Percentiles rank a stretch among this genome's conserved stretches.
Evolutionary conservation across 2,797 vertebrate species (phyloP).

Genomic region (Macroramphosus scolopax): DNA sequence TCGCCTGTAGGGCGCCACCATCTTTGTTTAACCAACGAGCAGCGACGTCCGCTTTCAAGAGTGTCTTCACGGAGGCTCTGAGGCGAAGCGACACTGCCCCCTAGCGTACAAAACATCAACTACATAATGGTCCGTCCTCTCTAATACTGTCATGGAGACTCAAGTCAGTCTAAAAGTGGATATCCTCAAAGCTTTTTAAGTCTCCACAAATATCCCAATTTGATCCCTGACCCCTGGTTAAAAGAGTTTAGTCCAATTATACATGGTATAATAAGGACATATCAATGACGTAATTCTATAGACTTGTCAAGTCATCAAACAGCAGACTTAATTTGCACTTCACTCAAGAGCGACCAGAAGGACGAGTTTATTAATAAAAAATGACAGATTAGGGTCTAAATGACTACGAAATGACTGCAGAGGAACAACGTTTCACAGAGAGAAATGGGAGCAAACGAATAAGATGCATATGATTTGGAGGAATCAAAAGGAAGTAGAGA

Average conservation of each 20-base stretch:
- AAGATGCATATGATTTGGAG: conserved; percentile 1
- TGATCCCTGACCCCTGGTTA: not conserved
- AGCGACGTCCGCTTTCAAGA: conserved; percentile 44
- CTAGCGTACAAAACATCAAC: conserved; percentile 31
- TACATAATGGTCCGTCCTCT: not conserved
- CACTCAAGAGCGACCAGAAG: too few species aligned
- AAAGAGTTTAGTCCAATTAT: too few species aligned
- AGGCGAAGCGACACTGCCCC: conserved; percentile 34
- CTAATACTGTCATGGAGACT: too few species aligned
- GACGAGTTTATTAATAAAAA: too few species aligned
- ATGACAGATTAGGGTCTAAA: not conserved
- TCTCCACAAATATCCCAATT: not conserved
- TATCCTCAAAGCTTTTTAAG: not conserved
- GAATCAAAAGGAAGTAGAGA: not conserved
- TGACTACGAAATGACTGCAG: conserved; percentile 4
- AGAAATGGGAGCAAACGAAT: not conserved
- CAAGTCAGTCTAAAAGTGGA: not conserved
- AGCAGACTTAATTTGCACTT: too few species aligned
- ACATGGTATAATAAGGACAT: too few species aligned
- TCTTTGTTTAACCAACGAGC: conserved; percentile 59
- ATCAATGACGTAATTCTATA: too few species aligned
- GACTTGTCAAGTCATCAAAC: too few species aligned
- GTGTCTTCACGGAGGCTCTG: not conserved
- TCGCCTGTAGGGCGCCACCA: conserved; percentile 61
- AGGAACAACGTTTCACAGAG: not conserved